phyloP scores from a whole-genome alignment of 1,140 invertebrate genomes.

The Matsumurasca onukii region DNA sequence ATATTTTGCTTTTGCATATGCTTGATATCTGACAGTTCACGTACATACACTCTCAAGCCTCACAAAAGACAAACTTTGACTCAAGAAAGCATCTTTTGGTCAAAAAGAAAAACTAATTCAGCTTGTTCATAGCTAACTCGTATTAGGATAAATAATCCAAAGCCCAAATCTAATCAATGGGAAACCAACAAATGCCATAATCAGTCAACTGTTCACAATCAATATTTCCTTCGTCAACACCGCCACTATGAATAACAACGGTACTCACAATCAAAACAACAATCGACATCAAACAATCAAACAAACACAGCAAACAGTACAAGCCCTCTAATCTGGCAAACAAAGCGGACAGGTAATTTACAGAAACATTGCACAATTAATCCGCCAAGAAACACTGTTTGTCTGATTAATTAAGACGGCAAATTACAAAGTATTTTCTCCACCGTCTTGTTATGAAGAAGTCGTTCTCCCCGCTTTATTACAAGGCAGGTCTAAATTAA shows the following conservation, averaged over 20 bases:
- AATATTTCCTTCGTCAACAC: constrained; percentile 17
- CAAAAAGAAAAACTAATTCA: too few species aligned
- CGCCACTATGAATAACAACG: constrained; percentile 7
- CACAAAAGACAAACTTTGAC: too few species aligned
- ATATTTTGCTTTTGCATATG: too few species aligned
- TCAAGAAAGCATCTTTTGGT: too few species aligned
- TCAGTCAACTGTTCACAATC: not conserved
- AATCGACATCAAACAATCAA: constrained; percentile 1
- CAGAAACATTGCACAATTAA: not conserved
- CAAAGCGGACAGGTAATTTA: not conserved
- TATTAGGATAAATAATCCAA: too few species aligned
- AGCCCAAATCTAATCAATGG: not conserved
- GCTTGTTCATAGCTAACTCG: too few species aligned
- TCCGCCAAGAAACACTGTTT: not conserved
- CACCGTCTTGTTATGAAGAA: constrained; percentile 15
- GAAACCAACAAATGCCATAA: not conserved
- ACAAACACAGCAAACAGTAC: not conserved
- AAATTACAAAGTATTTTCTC: constrained; percentile 34
- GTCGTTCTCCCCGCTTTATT: not conserved
- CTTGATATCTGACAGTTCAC: too few species aligned
- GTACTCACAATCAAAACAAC: constrained; percentile 20
- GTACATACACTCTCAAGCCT: too few species aligned
- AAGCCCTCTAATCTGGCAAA: not conserved
- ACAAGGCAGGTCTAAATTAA: constrained; percentile 17
- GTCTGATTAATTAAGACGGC: constrained; percentile 28